Evolutionary conservation across 2,113 vertebrate genomes (phyloP), one percentile per base, ranked within the genome.

Genomic region (Ardeotis arabs): DNA sequence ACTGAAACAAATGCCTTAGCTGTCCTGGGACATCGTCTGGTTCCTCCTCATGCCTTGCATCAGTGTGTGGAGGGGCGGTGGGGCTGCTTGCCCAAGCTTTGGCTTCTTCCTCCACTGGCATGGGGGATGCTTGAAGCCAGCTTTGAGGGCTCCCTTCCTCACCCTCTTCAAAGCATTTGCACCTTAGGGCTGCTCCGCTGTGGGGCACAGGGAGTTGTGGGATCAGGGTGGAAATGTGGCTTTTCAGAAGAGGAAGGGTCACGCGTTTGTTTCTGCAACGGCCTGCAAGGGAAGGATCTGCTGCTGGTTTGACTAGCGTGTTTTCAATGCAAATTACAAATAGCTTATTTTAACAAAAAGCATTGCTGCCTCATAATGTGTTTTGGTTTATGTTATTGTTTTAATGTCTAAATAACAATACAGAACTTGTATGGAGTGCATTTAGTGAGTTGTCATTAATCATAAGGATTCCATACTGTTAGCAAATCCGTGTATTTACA

Each of bases 11-110:
- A 90, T 33, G 35, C 28, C 47, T 70, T 25, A 76, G 18, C 6
- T 73, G 64, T 58, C 52, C 41, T 53, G 39, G 7, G 23, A 31
- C 11, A 9, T 45, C 12, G 0, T 11, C 58, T 68, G 20, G 5
- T 56, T 92, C 29, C 72, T 73, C 27, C 35, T 4, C 0, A 0
- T 8, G 35, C 53, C 25, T 37, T 69, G 18, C 3, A 3, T 35
- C 29, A 28, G 44, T 8, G 1, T 1, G 0, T 9, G 37, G 55
- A 35, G 7, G 19, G 5, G 5, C 37, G 11, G 6, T 80, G 72
- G 47, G 58, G 24, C 31, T 66, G 20, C 29, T 86, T 10, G 3
- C 15, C 62, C 41, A 49, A 68, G 29, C 22, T 74, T 31, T 63
- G 44, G 10, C 24, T 70, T 60, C 49, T 47, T 60, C 56, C 39